Evolutionary conservation across 2,797 vertebrate species (phyloP), one percentile per base, ranked within the genome.

Genomic region (Sparus aurata): DNA sequence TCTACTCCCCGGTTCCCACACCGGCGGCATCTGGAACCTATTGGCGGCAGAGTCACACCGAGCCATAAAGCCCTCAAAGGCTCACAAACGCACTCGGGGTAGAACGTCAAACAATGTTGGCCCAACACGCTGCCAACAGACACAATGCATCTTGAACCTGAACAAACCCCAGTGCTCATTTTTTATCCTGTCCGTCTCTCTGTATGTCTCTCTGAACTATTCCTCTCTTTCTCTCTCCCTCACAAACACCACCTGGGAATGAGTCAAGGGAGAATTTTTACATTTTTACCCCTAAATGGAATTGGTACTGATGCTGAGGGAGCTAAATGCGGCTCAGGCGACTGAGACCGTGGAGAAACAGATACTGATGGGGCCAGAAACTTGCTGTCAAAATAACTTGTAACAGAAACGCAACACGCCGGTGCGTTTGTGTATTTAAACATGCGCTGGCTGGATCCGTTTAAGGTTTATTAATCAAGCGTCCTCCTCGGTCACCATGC

Each of bases 1-100:
- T 88, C 75, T 65, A 27, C 83, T 90, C 90, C 77, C 89, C 63
- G 62, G 87, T 95, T 94, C 93, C 94, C 94, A 94, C 94, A 94
- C 93, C 91, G 90, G 90, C 89, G 89, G 94, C 95, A 96, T 96
- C 94, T 95, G 95, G 94, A 95, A 95, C 89, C 93, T 80, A 95
- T 95, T 94, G 93, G 92, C 87, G 87, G 82, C 89, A 95, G 93
- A 95, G 94, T 94, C 93, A 93, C 95, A 94, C 84, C 93, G 89
- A 95, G 93, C 92, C 94, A 93, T 95, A 94, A 95, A 95, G 92
- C 92, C 94, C 94, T 95, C 90, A 95, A 94, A 95, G 92, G 89
- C 91, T 94, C 92, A 94, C 92, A 93, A 94, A 94, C 86, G 85
- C 93, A 93, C 93, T 84, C 90, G 90, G 92, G 92, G 91, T 88